Evolutionary conservation across 2,113 vertebrate species (phyloP).

Genomic region (Rhipidura dahli): DNA sequence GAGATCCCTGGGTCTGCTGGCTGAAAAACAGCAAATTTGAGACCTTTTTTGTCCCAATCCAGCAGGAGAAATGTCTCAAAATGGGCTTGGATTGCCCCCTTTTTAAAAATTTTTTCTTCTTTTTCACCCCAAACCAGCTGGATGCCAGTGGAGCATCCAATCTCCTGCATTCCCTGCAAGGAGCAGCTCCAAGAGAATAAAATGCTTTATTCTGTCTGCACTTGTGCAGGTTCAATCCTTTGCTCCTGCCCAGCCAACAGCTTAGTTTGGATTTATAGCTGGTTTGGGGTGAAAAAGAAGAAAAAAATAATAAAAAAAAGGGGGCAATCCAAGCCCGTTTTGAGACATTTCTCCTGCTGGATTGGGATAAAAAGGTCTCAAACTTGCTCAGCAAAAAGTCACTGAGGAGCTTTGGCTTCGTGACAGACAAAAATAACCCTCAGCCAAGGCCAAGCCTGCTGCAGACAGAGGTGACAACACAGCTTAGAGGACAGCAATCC

Average conservation of each 20-base stretch:
- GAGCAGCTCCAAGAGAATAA: not conserved
- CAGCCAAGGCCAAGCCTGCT: not conserved
- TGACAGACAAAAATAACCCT: not conserved
- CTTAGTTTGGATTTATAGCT: not conserved
- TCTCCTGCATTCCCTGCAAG: not conserved
- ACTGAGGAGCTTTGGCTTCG: not conserved
- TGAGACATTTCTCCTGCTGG: not conserved
- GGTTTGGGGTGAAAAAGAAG: not conserved
- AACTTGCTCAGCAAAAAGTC: not conserved
- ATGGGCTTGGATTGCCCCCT: not conserved
- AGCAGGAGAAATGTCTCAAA: not conserved
- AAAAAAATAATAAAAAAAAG: too few species aligned
- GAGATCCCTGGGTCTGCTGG: not conserved
- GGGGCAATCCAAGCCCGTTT: not conserved
- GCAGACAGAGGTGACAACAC: not conserved
- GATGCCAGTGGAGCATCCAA: rapidly evolving
- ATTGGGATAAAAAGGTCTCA: not conserved
- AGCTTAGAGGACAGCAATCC: not conserved
- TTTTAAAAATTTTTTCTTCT: not conserved
- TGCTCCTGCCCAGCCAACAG: not conserved
- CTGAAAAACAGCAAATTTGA: not conserved
- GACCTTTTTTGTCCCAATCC: not conserved
- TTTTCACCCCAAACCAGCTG: not conserved
- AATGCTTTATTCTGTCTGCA: rapidly evolving
- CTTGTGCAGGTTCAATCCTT: not conserved